phyloP scores from a whole-genome alignment of 2,797 vertebrate genomes.

The Silurus aristotelis region DNA sequence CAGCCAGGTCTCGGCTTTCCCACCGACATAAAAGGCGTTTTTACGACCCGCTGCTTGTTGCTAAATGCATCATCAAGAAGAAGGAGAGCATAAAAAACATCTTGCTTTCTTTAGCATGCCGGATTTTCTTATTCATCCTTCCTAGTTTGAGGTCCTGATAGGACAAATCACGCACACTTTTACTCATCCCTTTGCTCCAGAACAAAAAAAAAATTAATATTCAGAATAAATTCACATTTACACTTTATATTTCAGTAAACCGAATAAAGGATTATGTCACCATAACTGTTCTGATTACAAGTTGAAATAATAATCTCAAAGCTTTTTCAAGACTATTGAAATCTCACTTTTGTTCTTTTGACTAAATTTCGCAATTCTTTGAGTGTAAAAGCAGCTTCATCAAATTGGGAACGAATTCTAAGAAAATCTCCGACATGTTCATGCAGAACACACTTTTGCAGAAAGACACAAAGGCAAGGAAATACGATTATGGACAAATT shows the following conservation, averaged over 20 bases:
- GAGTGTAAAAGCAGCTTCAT: too few relatives aligned
- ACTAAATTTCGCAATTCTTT: background rate
- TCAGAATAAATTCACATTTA: background rate
- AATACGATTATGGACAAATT: too few relatives aligned
- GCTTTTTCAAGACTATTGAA: too few relatives aligned
- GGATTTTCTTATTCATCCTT: background rate
- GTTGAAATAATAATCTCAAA: background rate
- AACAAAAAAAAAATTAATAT: background rate
- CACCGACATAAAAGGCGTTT: constrained; percentile 71
- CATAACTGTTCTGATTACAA: background rate
- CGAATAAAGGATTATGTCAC: background rate
- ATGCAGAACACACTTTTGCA: too few relatives aligned
- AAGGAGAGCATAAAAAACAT: constrained; percentile 40
- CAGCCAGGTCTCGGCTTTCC: constrained; percentile 68
- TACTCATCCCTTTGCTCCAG: background rate
- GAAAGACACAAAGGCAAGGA: too few relatives aligned
- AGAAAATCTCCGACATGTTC: too few relatives aligned
- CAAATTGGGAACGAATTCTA: too few relatives aligned
- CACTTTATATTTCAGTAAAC: background rate
- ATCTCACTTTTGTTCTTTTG: background rate
- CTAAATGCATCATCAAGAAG: constrained; percentile 58
- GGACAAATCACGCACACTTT: background rate
- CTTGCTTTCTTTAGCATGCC: constrained; percentile 17
- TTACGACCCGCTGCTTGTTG: constrained; percentile 51
- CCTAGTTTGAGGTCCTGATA: background rate